Evolutionary conservation across 1,140 invertebrate species (phyloP).

Genomic region (Anoplolepis gracilipes): DNA sequence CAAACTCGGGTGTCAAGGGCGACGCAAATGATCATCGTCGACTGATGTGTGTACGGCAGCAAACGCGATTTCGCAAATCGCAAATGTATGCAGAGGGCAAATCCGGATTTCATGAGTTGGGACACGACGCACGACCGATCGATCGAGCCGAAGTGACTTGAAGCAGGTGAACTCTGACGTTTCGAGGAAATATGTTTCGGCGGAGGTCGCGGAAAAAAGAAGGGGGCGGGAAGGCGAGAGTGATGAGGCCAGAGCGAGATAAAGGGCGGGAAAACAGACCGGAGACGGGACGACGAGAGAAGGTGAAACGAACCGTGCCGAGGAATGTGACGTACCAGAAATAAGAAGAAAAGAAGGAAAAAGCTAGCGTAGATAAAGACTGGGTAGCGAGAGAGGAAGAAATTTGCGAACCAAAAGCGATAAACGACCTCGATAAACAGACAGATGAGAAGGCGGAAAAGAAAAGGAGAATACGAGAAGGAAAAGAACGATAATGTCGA

Average conservation of each 20-base stretch:
- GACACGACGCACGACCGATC: constrained; percentile 33
- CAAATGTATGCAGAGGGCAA: constrained; percentile 25
- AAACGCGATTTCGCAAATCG: constrained; percentile 42
- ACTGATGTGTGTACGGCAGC: background rate
- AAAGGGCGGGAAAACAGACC: constrained; percentile 38
- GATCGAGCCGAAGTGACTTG: constrained; percentile 25
- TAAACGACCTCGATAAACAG: constrained; percentile 43
- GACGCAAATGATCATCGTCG: constrained; percentile 16
- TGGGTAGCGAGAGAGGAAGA: background rate
- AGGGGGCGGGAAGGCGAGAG: background rate
- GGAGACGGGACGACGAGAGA: background rate
- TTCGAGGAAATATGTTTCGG: constrained; percentile 52
- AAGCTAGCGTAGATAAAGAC: constrained; percentile 50
- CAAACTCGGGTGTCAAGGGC: background rate
- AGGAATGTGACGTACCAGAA: constrained; percentile 36
- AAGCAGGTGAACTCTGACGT: constrained; percentile 48
- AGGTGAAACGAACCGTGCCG: constrained; percentile 46
- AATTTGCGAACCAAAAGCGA: constrained; percentile 31
- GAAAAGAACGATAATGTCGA: background rate
- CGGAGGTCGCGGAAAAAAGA: background rate
- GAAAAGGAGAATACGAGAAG: background rate
- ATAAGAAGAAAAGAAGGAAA: constrained; percentile 27
- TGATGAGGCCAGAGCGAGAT: constrained; percentile 15
- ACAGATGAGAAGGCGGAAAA: background rate
- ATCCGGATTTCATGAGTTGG: constrained; percentile 40